Evolutionary conservation across 2,888 invertebrate species (phyloP).

Genomic region (Gonocerus acuteangulatus): DNA sequence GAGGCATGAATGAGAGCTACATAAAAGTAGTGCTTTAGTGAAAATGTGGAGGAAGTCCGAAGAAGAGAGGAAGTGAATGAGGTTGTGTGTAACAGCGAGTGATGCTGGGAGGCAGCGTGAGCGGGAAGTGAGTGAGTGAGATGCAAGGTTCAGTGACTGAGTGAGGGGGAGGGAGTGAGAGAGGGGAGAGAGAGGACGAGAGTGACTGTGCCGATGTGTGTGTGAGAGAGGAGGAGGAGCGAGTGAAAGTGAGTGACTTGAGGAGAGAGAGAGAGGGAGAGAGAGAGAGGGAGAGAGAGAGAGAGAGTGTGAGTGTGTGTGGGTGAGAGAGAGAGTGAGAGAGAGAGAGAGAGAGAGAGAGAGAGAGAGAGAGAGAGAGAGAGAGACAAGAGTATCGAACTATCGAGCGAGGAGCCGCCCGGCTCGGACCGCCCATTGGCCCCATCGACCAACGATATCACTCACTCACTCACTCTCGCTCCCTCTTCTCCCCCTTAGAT

Average conservation of each 20-base stretch:
- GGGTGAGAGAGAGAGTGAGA: neutral
- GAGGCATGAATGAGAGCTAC: too few species aligned
- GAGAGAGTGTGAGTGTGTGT: neutral
- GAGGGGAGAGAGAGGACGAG: neutral
- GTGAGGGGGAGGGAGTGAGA: neutral
- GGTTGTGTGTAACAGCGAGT: too few species aligned
- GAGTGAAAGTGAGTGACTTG: conserved; percentile 1
- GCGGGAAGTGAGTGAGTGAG: too few species aligned
- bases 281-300: conserved; percentile 25
- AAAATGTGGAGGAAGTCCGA: too few species aligned
- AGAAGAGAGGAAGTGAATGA: too few species aligned
- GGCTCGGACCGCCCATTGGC: neutral
- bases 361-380: conserved; percentile 28
- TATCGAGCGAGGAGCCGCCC: neutral
- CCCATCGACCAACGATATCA: neutral
- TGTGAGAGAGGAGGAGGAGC: too few species aligned
- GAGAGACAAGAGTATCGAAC: conserved; percentile 18
- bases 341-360: conserved; percentile 23
- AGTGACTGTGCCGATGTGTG: conserved; percentile 1
- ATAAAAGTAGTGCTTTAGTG: too few species aligned
- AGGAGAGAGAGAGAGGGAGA: conserved; percentile 28
- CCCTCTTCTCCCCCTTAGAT: neutral
- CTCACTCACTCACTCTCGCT: conserved; percentile 1
- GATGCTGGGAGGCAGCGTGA: too few species aligned
- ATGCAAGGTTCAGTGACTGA: neutral